These are phyloP conservation scores for Porites evermanni DNA, from an alignment of 92 coral and sea anemone species.

Conservation along the genomic window DNA sequence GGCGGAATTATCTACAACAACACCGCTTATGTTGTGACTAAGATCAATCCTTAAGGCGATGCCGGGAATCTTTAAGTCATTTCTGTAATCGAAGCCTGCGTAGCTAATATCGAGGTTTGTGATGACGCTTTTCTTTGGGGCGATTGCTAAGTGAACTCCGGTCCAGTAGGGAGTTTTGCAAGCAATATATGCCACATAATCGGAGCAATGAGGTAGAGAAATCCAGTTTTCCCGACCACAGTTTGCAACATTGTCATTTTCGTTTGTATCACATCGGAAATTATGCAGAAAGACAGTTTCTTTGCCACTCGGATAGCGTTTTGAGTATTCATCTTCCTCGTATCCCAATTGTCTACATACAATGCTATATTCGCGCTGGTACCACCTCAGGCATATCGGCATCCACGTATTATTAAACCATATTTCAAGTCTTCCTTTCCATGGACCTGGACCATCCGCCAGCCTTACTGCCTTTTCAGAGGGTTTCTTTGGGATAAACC, in stretches of 20 bases:
- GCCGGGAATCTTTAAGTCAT: slow-evolving; percentile 25
- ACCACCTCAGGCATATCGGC: slow-evolving; percentile 21
- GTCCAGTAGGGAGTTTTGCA: slow-evolving; percentile 63
- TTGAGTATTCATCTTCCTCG: not conserved
- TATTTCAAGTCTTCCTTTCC: slow-evolving; percentile 56
- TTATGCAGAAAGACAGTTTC: slow-evolving; percentile 17
- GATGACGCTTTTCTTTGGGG: slow-evolving; percentile 31
- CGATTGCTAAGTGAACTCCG: slow-evolving; percentile 55
- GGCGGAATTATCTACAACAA: slow-evolving; percentile 42
- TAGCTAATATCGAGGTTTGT: slow-evolving; percentile 34
- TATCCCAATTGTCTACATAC: slow-evolving; percentile 45
- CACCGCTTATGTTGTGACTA: slow-evolving; percentile 15
- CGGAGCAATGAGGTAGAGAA: not conserved
- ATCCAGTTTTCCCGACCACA: slow-evolving; percentile 34
- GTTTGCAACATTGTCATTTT: slow-evolving; percentile 17
- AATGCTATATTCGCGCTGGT: not conserved
- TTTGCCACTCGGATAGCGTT: not conserved
- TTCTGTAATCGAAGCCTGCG: slow-evolving; percentile 58
- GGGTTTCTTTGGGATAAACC: slow-evolving; percentile 33
- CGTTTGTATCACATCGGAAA: slow-evolving; percentile 25
- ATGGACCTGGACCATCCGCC: slow-evolving; percentile 40
- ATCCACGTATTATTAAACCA: slow-evolving; percentile 56
- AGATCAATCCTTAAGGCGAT: slow-evolving; percentile 53
- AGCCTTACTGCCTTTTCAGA: slow-evolving; percentile 12
- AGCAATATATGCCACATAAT: not conserved